phyloP scores from a whole-genome alignment of 2,888 invertebrate genomes.

The Ochropacha duplaris region DNA sequence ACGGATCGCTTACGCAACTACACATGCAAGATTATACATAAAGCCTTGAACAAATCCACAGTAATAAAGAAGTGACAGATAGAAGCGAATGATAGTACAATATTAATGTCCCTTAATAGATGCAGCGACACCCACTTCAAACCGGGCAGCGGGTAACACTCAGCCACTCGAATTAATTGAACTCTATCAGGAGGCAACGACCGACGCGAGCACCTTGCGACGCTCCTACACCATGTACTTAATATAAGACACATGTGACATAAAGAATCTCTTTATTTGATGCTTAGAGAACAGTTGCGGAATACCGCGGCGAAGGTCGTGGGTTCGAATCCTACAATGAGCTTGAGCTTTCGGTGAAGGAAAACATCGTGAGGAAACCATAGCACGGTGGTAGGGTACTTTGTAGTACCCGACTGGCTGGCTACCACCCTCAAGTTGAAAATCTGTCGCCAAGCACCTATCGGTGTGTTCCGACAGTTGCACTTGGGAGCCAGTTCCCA shows the following conservation, averaged over 20 bases:
- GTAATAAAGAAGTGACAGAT: constrained; percentile 1
- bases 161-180: constrained; percentile 45
- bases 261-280: neutral
- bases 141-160: constrained; percentile 14
- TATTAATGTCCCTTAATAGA: constrained; percentile 17
- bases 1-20: neutral
- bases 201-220: constrained; percentile 47
- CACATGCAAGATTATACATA: constrained; percentile 3
- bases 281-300: neutral
- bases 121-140: constrained; percentile 33
- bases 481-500: too few relatives aligned
- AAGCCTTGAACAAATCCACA: constrained; percentile 1
- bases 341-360: too few relatives aligned
- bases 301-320: too few relatives aligned
- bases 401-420: too few relatives aligned
- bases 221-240: neutral
- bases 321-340: too few relatives aligned
- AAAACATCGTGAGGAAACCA: too few relatives aligned
- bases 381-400: too few relatives aligned
- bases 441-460: too few relatives aligned
- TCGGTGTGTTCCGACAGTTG: too few relatives aligned
- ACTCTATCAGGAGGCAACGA: constrained; percentile 35
- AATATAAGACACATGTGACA: neutral
- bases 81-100: neutral
- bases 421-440: too few relatives aligned